Percentiles rank a stretch among this genome's conserved stretches.
phyloP scores from a whole-genome alignment of 2,888 invertebrate species.

The Oligia strigilis region DNA sequence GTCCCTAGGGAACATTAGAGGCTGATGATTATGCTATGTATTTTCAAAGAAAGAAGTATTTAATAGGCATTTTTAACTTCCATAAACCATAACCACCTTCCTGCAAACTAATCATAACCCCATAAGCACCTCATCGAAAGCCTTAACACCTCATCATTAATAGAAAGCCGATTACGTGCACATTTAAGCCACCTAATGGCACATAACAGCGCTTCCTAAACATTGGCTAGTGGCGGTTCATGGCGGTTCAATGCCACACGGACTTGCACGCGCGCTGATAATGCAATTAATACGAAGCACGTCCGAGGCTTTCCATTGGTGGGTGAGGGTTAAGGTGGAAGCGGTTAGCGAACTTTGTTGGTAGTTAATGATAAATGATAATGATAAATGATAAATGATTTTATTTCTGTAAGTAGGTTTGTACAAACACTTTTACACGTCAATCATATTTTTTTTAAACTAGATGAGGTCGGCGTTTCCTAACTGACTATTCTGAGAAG shows the following conservation, averaged over 20 bases:
- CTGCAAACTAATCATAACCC: neutral
- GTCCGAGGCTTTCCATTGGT: slow-evolving; percentile 73
- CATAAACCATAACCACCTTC: neutral
- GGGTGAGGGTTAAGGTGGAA: slow-evolving; percentile 52
- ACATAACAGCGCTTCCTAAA: slow-evolving; percentile 53
- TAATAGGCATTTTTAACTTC: neutral
- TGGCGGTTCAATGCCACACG: slow-evolving; percentile 74
- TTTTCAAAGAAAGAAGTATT: neutral
- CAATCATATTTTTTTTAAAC: too few relatives aligned
- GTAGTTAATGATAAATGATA: too few relatives aligned
- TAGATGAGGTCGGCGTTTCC: too few relatives aligned
- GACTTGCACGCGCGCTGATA: slow-evolving; percentile 61
- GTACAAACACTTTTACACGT: too few relatives aligned
- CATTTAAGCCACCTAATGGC: slow-evolving; percentile 51
- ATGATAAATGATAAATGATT: too few relatives aligned
- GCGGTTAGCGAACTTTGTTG: slow-evolving; percentile 57
- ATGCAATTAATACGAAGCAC: slow-evolving; percentile 73
- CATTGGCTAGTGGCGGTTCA: slow-evolving; percentile 41
- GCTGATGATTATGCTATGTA: neutral
- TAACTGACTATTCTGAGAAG: too few relatives aligned
- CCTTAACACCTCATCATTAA: slow-evolving; percentile 31
- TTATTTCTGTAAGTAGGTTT: too few relatives aligned
- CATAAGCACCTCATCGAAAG: slow-evolving; percentile 31
- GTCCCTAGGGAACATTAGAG: neutral
- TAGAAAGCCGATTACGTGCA: slow-evolving; percentile 49